These are phyloP conservation scores for Bolborhynchus lineola DNA, from an alignment of 2,113 vertebrate genomes.

Conservation along the genomic window DNA sequence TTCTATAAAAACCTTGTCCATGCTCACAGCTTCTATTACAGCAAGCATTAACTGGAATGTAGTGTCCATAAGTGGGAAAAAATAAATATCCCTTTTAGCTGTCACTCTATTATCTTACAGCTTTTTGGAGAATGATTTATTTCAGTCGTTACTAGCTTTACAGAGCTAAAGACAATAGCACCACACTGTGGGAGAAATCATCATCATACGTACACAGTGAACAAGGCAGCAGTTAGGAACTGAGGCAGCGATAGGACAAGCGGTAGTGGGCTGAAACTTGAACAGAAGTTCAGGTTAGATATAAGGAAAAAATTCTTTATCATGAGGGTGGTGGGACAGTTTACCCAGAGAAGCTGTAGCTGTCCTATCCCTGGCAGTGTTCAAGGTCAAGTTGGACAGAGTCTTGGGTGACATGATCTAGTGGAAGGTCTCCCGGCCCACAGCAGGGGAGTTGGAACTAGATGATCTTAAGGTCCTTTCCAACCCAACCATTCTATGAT, in stretches of 20 bases:
- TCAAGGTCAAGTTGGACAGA: background rate
- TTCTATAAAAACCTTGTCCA: background rate
- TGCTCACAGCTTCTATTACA: background rate
- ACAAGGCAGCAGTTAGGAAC: background rate
- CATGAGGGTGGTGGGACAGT: background rate
- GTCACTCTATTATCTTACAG: background rate
- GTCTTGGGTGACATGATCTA: background rate
- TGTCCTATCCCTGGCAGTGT: background rate
- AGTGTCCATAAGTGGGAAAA: background rate
- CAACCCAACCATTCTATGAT: background rate
- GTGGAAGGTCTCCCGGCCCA: background rate
- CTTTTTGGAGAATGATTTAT: background rate
- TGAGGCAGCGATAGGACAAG: background rate
- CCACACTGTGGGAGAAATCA: constrained; percentile 33
- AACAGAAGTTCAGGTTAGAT: background rate
- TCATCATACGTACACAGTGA: background rate
- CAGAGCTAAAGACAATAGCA: constrained; percentile 52
- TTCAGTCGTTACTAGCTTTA: background rate
- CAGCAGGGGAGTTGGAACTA: background rate
- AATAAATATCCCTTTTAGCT: background rate
- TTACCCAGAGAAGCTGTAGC: background rate
- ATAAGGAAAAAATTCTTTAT: background rate
- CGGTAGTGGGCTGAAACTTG: background rate
- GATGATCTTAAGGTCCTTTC: background rate
- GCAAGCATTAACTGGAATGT: background rate